Percentiles rank a stretch among this genome's conserved stretches.
phyloP scores from a whole-genome alignment of 2,888 invertebrate genomes.

The Chaitophorus viminalis region DNA sequence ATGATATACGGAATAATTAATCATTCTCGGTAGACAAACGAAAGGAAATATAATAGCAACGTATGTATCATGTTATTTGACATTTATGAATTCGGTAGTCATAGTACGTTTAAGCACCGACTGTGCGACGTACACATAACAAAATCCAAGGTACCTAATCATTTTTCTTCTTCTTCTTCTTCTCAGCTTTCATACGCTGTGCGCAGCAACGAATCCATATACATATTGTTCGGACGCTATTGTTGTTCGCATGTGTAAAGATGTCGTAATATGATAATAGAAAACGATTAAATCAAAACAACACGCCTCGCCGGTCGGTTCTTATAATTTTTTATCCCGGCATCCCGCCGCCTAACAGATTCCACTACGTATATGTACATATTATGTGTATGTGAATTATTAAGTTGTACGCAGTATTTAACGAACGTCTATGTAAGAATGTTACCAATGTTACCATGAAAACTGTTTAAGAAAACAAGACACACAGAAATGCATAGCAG shows the following conservation, averaged over 20 bases:
- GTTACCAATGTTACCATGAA: no score
- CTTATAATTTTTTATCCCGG: no score
- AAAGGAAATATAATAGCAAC: not conserved
- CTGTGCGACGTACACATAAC: not conserved
- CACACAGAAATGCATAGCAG: no score
- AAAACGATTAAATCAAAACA: constrained; percentile 38
- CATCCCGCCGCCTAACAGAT: no score
- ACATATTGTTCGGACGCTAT: not conserved
- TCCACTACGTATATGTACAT: no score
- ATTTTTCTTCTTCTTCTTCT: constrained; percentile 4
- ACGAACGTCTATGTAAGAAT: no score
- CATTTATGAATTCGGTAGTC: constrained; percentile 52
- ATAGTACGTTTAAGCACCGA: not conserved
- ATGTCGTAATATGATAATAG: not conserved
- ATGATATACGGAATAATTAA: constrained; percentile 29
- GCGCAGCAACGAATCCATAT: not conserved
- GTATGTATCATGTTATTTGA: constrained; percentile 30
- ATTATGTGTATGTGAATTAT: no score
- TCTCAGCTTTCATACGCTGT: not conserved
- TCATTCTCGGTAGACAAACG: constrained; percentile 4
- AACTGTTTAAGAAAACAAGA: no score
- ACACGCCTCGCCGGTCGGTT: not conserved
- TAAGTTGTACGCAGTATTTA: no score
- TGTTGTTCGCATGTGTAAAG: not conserved
- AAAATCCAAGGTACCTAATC: constrained; percentile 15